Evolutionary conservation across 2,888 invertebrate species (phyloP), one percentile per base, ranked within the genome.

Genomic region (Volucella inflata): DNA sequence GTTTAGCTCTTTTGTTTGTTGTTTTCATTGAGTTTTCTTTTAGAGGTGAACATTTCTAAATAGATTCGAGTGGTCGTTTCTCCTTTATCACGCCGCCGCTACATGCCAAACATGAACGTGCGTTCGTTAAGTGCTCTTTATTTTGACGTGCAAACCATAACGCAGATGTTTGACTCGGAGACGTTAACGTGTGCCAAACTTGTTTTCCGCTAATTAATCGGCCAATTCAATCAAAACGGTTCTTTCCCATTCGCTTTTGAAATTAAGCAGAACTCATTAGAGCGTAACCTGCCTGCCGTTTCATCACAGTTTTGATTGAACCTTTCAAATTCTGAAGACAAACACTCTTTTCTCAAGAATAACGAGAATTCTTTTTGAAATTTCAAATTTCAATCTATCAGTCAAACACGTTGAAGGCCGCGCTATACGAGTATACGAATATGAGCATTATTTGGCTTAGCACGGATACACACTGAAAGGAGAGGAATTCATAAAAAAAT

Each of bases 301-400:
- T 76, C 75, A 76, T n/a, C 59, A 38, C 14, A 14, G 30, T 30
- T 76, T 67, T 59, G 67, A 76, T 76, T 50, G 59, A 67, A 65
- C 30, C 38, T 57, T 75, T 36, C 40, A 11, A 16, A 38, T 50
- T 36, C 16, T 6, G n/a, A 75, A 44, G 44, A 48, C 30, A 50
- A 59, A 36, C 8, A 36, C 16, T 46, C 11, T 21, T 30, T 21
- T 40, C 42, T 1, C 6, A 4, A 30, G 1, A 30, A 30, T 6
- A 6, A 4, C 6, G 44, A 67, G 16, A 50, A n/a, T 16, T 67
- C 65, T 67, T 60, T 76, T 51, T 30, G 30, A 30, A 67, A 17
- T 67, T 36, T 2, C 4, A 42, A 48, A 59, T 59, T 38, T 36
- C 46, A 44, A 64, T 59, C 59, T 0, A 67, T 76, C 75, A 64